phyloP scores from a whole-genome alignment of 2,888 invertebrate species.

The Lottia scabra region DNA sequence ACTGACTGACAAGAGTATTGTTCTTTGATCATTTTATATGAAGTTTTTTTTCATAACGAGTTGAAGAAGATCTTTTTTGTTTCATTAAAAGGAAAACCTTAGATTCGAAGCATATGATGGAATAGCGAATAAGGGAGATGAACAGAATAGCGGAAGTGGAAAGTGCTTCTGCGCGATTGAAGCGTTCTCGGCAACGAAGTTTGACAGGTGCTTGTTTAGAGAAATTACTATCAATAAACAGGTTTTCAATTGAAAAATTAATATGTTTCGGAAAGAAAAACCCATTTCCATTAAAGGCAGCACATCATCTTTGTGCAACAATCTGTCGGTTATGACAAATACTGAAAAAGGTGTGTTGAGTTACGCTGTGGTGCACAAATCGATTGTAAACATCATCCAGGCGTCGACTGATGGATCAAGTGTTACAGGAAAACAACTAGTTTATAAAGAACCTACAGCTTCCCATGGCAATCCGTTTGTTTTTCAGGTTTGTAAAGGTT shows the following conservation, averaged over 20 bases:
- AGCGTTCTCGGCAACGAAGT: conserved; percentile 56
- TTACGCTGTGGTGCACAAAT: conserved; percentile 65
- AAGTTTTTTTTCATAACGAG: too few relatives aligned
- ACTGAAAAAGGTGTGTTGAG: conserved; percentile 54
- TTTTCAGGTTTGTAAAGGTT: conserved; percentile 51
- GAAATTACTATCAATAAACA: background rate
- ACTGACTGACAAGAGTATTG: too few relatives aligned
- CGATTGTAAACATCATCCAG: conserved; percentile 61
- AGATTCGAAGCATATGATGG: too few relatives aligned
- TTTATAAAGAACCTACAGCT: conserved; percentile 64
- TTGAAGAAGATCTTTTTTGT: too few relatives aligned
- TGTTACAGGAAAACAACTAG: conserved; percentile 60
- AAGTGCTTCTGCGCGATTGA: conserved; percentile 26
- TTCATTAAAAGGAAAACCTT: too few relatives aligned
- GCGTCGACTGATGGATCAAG: conserved; percentile 57
- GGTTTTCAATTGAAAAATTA: background rate
- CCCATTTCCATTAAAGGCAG: conserved; percentile 61
- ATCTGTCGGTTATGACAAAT: conserved; percentile 56
- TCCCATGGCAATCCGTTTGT: conserved; percentile 58
- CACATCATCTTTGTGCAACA: conserved; percentile 61
- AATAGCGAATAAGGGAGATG: too few relatives aligned
- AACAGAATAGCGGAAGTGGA: conserved; percentile 9
- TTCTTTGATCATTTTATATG: too few relatives aligned
- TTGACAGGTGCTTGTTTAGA: background rate
- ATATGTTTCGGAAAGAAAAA: conserved; percentile 61